phyloP scores from a whole-genome alignment of 2,888 invertebrate species.

The Ochropleura leucogaster region DNA sequence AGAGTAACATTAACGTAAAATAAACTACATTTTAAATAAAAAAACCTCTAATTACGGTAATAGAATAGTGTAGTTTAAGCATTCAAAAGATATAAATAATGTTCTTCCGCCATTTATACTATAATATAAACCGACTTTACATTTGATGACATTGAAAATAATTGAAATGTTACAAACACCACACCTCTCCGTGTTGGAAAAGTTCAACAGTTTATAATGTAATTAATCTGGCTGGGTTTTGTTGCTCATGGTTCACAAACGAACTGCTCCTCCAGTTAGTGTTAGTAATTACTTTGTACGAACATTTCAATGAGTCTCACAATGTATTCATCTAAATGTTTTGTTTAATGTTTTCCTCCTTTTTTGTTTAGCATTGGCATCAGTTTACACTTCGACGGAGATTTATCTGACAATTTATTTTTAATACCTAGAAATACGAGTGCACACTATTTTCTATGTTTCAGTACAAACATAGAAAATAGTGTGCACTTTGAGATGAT shows the following conservation, averaged over 20 bases:
- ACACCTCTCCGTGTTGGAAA: background rate
- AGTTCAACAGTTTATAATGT: background rate
- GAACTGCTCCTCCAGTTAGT: background rate
- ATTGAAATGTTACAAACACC: conserved; percentile 10
- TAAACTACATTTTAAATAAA: background rate
- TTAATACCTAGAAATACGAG: background rate
- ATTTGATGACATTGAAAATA: conserved; percentile 17
- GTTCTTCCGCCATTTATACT: conserved; percentile 22
- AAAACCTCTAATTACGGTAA: conserved; percentile 1
- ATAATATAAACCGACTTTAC: background rate
- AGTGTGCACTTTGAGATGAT: no score
- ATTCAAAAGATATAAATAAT: background rate
- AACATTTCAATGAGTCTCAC: conserved; percentile 2
- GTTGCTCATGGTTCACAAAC: background rate
- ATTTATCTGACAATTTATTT: conserved; percentile 21
- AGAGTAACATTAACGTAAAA: background rate
- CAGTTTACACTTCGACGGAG: conserved; percentile 11
- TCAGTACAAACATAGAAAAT: background rate
- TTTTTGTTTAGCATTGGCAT: conserved; percentile 23
- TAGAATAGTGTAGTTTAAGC: background rate
- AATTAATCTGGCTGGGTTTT: background rate
- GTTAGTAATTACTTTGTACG: background rate
- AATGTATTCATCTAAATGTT: conserved; percentile 9
- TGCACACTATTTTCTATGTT: conserved; percentile 1
- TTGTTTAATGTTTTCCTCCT: conserved; percentile 25